Conservation (phyloP, 2,113 vertebrate genomes). For the Hyperoodon ampullatus region DNA sequence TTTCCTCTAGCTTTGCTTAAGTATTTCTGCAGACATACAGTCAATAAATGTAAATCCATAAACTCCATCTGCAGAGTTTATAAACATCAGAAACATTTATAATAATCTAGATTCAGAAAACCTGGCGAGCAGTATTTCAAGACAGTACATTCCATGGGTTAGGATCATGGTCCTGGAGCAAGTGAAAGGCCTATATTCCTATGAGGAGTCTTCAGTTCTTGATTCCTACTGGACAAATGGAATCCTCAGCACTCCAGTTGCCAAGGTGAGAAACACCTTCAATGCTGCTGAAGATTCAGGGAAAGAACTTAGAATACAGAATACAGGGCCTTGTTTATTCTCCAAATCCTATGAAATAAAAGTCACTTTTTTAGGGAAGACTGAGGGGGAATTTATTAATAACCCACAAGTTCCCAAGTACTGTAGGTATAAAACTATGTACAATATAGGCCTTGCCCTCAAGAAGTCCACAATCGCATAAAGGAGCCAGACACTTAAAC, state of each 20-base stretch:
- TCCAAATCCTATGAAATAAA: neutral
- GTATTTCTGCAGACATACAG: neutral
- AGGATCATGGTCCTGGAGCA: neutral
- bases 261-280: neutral
- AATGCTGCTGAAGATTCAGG: neutral
- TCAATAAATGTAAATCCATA: neutral
- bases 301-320: conserved; percentile 6
- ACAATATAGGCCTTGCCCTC: neutral
- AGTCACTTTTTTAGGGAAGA: neutral
- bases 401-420: neutral
- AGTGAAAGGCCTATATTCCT: neutral
- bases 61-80: neutral
- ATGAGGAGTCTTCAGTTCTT: neutral
- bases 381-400: neutral
- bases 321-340: neutral
- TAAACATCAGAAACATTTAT: neutral
- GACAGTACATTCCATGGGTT: neutral
- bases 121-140: neutral
- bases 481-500: neutral
- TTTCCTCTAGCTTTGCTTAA: neutral
- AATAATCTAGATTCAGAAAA: neutral
- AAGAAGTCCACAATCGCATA: neutral
- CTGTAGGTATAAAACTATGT: neutral
- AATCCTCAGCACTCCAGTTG: neutral
- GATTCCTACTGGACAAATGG: neutral